Evolutionary conservation across 2,888 invertebrate species (phyloP).

Genomic region (Ochlodes sylvanus): DNA sequence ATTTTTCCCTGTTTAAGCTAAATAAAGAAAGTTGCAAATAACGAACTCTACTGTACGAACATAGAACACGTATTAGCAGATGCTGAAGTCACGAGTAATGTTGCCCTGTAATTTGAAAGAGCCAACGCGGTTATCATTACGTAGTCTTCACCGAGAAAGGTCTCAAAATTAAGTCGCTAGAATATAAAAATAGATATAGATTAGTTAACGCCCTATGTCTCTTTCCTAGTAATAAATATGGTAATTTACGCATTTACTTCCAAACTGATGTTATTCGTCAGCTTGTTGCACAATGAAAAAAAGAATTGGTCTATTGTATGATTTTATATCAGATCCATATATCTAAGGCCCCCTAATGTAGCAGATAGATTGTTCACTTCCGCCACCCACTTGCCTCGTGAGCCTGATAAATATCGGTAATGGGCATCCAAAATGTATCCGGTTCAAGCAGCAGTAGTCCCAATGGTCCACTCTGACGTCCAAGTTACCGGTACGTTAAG

Average conservation of each 20-base stretch:
- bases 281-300: not conserved
- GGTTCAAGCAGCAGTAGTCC: not conserved
- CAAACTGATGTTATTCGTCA: not conserved
- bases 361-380: slow-evolving; percentile 6
- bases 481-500: no score
- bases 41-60: not conserved
- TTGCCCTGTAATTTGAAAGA: slow-evolving; percentile 6
- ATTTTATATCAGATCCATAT: not conserved
- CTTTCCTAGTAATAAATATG: no score
- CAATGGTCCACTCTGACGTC: not conserved
- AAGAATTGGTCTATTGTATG: not conserved
- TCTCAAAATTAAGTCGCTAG: not conserved
- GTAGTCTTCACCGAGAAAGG: slow-evolving; percentile 46
- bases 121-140: not conserved
- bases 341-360: not conserved
- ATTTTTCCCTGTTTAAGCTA: not conserved
- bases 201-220: not conserved
- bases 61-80: not conserved
- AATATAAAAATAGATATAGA: not conserved
- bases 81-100: not conserved
- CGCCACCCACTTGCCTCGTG: slow-evolving; percentile 11
- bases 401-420: slow-evolving; percentile 19
- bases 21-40: not conserved
- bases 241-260: not conserved
- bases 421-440: not conserved